phyloP scores from a whole-genome alignment of 2,113 vertebrate genomes.

The Cynocephalus volans region DNA sequence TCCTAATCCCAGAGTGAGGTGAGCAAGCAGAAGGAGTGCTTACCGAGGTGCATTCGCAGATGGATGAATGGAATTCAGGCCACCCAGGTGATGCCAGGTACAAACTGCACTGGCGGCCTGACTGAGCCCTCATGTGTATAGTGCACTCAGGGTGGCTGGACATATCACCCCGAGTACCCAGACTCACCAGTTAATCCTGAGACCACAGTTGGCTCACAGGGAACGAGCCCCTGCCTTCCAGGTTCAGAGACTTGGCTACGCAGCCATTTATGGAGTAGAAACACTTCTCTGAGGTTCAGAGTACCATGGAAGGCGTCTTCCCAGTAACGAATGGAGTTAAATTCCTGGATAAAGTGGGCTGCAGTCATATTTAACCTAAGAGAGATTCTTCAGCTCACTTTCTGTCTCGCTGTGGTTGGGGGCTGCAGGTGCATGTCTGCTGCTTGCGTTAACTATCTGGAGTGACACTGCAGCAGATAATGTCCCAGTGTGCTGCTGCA shows the following conservation, averaged over 20 bases:
- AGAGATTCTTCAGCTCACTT: not conserved
- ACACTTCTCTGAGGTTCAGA: not conserved
- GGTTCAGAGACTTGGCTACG: not conserved
- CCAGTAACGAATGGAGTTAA: not conserved
- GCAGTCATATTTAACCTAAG: not conserved
- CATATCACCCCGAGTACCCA: too few relatives aligned
- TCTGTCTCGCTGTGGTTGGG: not conserved
- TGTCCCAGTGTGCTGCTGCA: not conserved
- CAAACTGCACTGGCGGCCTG: not conserved
- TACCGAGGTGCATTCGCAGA: not conserved
- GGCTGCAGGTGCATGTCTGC: not conserved
- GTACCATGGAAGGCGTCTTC: not conserved
- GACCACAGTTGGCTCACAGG: rapidly evolving
- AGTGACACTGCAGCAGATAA: not conserved
- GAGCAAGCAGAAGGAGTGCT: not conserved
- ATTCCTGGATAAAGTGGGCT: not conserved
- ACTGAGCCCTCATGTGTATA: not conserved
- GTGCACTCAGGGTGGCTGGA: not conserved
- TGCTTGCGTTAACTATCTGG: rapidly evolving
- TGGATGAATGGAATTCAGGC: not conserved
- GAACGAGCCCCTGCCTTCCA: too few relatives aligned
- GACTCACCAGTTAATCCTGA: not conserved
- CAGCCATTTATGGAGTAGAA: not conserved
- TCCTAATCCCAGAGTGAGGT: not conserved
- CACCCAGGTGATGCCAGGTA: not conserved